Evolutionary conservation across 1,140 invertebrate species (phyloP), one percentile per base, ranked within the genome.

Genomic region (Meloidogyne exigua): DNA sequence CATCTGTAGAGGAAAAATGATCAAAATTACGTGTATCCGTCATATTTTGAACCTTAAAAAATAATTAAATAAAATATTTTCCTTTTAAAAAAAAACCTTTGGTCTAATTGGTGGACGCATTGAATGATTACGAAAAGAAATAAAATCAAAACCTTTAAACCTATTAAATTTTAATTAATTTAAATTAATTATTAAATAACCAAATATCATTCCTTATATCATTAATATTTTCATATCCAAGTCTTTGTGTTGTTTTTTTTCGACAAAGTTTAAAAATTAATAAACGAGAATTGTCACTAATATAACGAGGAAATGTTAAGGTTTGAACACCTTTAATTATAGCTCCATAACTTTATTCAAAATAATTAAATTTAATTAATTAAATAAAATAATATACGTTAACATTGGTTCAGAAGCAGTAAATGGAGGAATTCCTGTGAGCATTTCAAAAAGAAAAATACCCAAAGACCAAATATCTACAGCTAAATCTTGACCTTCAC

Each of bases 101-200:
- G 86, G 85, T 65, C 83, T 28, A 76, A 97, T 95, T 2, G 96
- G 96, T 21, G 96, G 94, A 68, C 92, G 92, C 21, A 99, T 89
- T 0, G 93, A 94, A 82, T 93, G 90, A 82, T 92, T 92, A 64
- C 92, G 90, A 28, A 99, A 89, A n/a, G 95, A 95, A 90, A 96
- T 95, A 95, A 96, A 99, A 88, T 99, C 97, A 89, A 99, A 99
- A 42, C 95, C 95, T 88, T 98, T 95, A 88, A 99, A 99, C 72
- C 72, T 73, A n/a, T n/a, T 42, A 73, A 64, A 72, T 32, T 15
- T 23, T 12, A 25, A 32, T n/a, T 26, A 25, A 39, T 71, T 71
- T 23, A 7, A 28, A 11, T 23, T 13, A n/a, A 15, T 57, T 18
- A 44, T n/a, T 23, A 23, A 57, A n/a, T 73, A 21, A 73, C 96